Conservation (phyloP, 2,888 invertebrate genomes). For the Netelia fuscicornis region DNA sequence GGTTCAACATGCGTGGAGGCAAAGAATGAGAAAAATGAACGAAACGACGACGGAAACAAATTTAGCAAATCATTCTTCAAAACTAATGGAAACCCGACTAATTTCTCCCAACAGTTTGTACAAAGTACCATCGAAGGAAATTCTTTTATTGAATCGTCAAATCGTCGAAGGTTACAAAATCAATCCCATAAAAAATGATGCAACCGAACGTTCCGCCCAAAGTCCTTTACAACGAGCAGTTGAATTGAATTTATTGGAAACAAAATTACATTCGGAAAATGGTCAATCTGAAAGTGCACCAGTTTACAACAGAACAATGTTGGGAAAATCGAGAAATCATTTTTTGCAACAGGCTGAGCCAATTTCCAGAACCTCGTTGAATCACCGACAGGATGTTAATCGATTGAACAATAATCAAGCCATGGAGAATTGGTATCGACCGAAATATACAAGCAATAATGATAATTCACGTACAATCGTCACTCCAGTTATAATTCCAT, state of each 20-base stretch:
- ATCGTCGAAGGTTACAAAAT: constrained; percentile 2
- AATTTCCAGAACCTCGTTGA: not conserved
- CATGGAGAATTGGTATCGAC: constrained; percentile 4
- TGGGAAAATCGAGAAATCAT: not conserved
- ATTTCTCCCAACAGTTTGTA: not conserved
- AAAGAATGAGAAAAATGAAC: not conserved
- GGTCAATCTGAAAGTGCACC: not conserved
- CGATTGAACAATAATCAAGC: not conserved
- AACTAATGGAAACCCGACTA: not conserved
- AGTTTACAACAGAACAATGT: not conserved
- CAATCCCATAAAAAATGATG: not conserved
- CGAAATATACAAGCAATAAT: constrained; percentile 8
- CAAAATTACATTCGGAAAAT: not conserved
- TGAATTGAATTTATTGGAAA: not conserved
- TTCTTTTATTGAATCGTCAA: not conserved
- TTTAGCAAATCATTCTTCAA: not conserved
- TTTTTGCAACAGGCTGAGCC: not conserved
- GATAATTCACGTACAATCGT: constrained; percentile 26
- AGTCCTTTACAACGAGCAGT: not conserved
- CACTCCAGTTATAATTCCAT: constrained; percentile 20
- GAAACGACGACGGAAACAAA: not conserved
- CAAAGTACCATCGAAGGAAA: not conserved
- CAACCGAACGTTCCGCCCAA: not conserved
- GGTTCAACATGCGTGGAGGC: not conserved
- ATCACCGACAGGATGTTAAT: not conserved